Conservation (phyloP, 2,888 invertebrate species). For the Sphaeridia pumilis region DNA sequence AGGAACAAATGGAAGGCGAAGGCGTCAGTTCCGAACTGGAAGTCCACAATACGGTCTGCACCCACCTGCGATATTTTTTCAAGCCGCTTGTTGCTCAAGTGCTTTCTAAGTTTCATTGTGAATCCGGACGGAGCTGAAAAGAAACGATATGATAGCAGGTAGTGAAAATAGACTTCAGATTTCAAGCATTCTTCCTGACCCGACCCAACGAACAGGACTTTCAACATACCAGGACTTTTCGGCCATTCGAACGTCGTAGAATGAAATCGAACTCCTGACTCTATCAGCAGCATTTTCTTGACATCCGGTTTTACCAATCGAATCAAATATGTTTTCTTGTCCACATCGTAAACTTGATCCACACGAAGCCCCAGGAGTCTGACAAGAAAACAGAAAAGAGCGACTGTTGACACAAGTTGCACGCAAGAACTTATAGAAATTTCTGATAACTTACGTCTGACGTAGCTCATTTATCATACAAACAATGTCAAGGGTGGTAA, state of each 20-base stretch:
- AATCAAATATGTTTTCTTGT: slow-evolving; percentile 89
- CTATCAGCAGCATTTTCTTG: slow-evolving; percentile 76
- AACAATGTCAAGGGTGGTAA: slow-evolving; percentile 83
- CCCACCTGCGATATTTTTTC: slow-evolving; percentile 79
- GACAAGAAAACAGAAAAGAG: slow-evolving; percentile 34
- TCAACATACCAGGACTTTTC: slow-evolving; percentile 56
- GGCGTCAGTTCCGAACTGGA: slow-evolving; percentile 89
- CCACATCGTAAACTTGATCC: slow-evolving; percentile 94
- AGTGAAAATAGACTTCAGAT: slow-evolving; percentile 41
- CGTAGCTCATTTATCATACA: slow-evolving; percentile 75
- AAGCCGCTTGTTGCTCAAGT: slow-evolving; percentile 85
- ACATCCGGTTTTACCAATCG: slow-evolving; percentile 71
- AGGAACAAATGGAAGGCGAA: slow-evolving; percentile 90
- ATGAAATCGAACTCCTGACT: slow-evolving; percentile 89
- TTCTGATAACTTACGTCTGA: slow-evolving; percentile 50
- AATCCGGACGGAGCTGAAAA: slow-evolving; percentile 79
- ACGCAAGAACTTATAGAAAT: not conserved
- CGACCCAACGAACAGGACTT: not conserved
- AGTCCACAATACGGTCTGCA: slow-evolving; percentile 80
- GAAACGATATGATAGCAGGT: not conserved
- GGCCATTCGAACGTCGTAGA: slow-evolving; percentile 97
- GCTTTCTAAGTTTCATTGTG: slow-evolving; percentile 98
- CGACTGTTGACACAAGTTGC: not conserved
- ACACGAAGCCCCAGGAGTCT: slow-evolving; percentile 84
- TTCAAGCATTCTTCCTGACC: not conserved